phyloP scores from a whole-genome alignment of 1,140 invertebrate genomes.

The Drosophila willistoni region DNA sequence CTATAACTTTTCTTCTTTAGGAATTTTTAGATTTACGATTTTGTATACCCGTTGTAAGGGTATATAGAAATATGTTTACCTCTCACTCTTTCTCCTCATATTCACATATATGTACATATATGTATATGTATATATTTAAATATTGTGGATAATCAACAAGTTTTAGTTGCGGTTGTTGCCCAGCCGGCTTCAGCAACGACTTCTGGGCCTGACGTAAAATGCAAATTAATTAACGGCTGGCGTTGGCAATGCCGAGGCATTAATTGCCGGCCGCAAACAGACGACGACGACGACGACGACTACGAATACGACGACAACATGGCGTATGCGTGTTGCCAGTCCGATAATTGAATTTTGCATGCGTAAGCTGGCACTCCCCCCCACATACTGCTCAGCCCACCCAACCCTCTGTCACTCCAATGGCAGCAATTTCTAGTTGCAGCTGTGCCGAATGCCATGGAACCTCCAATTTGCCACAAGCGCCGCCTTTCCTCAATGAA shows the following conservation, averaged over 20 bases:
- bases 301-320: constrained; percentile 47
- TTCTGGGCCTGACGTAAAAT: constrained; percentile 54
- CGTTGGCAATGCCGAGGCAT: constrained; percentile 51
- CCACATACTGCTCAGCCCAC: neutral
- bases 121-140: neutral
- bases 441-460: constrained; percentile 30
- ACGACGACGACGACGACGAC: constrained; percentile 4
- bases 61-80: neutral
- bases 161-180: constrained; percentile 41
- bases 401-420: neutral
- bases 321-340: constrained; percentile 73
- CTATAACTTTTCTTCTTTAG: too few relatives aligned
- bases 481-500: constrained; percentile 72
- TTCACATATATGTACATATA: neutral
- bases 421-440: constrained; percentile 10
- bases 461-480: constrained; percentile 78
- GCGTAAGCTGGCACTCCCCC: constrained; percentile 41
- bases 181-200: constrained; percentile 16
- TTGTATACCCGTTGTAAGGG: neutral
- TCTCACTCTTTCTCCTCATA: constrained; percentile 7
- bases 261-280: constrained; percentile 63
- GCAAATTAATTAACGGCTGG: constrained; percentile 76
- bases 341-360: constrained; percentile 76
- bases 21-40: too few relatives aligned
- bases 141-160: constrained; percentile 62